A percentile compares a stretch with the other conserved stretches of the same genome.
Conservation (phyloP, 2,113 vertebrate species). For the Rostratula benghalensis region DNA sequence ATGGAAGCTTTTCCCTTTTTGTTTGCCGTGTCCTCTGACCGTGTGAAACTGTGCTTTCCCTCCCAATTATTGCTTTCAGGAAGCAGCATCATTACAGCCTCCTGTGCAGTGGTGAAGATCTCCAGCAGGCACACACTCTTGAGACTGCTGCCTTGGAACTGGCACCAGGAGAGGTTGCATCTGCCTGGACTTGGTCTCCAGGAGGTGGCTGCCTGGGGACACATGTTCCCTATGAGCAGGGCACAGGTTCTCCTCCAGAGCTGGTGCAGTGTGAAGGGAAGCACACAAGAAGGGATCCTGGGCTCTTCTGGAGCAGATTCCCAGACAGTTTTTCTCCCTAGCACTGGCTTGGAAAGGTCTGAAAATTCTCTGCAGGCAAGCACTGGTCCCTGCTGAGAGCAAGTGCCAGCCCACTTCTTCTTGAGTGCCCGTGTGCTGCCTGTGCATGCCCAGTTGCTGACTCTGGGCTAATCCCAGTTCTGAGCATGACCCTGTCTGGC, state of each 20-base stretch:
- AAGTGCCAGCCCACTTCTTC: background rate
- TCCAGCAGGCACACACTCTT: background rate
- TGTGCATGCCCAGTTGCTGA: background rate
- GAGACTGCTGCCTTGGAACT: background rate
- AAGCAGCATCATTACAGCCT: background rate
- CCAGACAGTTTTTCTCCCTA: background rate
- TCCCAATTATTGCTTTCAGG: background rate
- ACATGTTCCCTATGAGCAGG: background rate
- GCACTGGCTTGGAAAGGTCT: background rate
- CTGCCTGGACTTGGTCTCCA: background rate
- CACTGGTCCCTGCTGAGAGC: background rate
- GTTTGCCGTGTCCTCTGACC: background rate
- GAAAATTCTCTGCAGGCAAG: background rate
- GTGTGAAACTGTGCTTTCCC: background rate
- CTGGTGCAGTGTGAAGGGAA: background rate
- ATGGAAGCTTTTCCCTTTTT: background rate
- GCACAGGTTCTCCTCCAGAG: background rate
- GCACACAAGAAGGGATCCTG: background rate
- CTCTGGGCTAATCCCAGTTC: background rate
- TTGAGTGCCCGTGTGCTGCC: background rate
- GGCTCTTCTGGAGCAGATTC: background rate
- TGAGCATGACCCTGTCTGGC: accelerated
- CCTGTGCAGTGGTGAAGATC: background rate
- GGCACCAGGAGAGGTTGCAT: background rate
- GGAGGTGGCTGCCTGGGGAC: background rate